Evolutionary conservation across 2,113 vertebrate species (phyloP), one percentile per base, ranked within the genome.

Genomic region (Prunella fulvescens): DNA sequence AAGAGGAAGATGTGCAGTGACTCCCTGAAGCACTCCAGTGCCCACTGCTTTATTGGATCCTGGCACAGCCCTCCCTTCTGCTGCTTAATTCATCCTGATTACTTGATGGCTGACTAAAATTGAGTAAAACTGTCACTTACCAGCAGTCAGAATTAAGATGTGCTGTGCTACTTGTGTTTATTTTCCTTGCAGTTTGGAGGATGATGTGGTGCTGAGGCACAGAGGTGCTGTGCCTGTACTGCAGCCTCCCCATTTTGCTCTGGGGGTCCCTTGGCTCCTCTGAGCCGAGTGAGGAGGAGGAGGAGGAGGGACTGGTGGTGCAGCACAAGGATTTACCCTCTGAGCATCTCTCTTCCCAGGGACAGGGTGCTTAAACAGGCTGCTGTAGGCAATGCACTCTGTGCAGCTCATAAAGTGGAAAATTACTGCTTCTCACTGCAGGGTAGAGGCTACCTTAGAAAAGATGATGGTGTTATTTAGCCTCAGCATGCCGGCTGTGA

Each of bases 41-140:
- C 70, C 71, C 60, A 33, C 51, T 2, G 10, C 37, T 62, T 86
- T 69, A 71, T 47, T 95, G 45, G 19, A 62, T 95, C 83, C 70
- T 2, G 19, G 67, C 18, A 8, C 76, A 47, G 79, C 50, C 28
- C 61, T 54, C 82, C 62, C 61, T 95, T 81, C 33, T 76, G 22
- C 81, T 90, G 62, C 70, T 86, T 92, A 93, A 93, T 96, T 94
- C 54, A 23, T 95, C 84, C 88, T 71, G 71, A 81, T 94, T 91
- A 71, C 73, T 93, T 42, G 2, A 19, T 90, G 93, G 86, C 91
- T 87, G 77, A 53, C 67, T 96, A 86, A 79, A 95, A 95, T 61
- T 67, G 69, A 94, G 88, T 95, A 69, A 85, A 96, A 54, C 86
- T 94, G 92, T 93, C 78, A 48, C 90, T 92, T 92, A 73, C 53